Conservation (phyloP, 92 coral and sea anemone genomes). For the Isaurus tuberculatus region DNA sequence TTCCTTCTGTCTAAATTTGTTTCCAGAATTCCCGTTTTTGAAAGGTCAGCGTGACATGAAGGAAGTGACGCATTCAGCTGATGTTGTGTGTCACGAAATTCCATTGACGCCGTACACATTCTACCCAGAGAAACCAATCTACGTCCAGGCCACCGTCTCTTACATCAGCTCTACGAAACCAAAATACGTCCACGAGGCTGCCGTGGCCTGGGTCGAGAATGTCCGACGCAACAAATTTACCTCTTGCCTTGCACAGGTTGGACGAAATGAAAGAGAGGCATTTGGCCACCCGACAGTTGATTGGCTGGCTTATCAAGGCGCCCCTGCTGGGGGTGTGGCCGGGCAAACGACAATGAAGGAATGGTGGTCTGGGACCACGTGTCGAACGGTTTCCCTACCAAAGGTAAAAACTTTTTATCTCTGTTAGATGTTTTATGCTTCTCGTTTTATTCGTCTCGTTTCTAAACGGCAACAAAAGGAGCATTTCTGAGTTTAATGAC, state of each 20-base stretch:
- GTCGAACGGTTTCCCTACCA: conserved; percentile 40
- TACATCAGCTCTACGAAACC: conserved; percentile 49
- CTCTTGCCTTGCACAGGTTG: conserved; percentile 52
- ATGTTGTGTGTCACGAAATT: conserved; percentile 47
- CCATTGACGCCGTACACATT: conserved; percentile 55
- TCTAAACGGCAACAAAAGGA: no score
- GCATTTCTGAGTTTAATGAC: no score
- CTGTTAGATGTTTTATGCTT: no score
- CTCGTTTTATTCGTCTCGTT: no score
- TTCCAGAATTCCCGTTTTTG: conserved; percentile 50
- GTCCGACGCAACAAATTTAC: conserved; percentile 42
- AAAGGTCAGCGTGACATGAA: conserved; percentile 54
- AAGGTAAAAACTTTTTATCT: no score
- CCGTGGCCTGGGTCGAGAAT: conserved; percentile 57
- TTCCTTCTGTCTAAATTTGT: not conserved
- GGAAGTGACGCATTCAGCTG: conserved; percentile 21
- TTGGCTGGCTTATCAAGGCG: conserved; percentile 65
- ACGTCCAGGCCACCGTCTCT: conserved; percentile 66
- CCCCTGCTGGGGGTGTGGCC: conserved; percentile 69
- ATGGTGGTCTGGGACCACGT: conserved; percentile 68
- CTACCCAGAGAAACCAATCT: conserved; percentile 73
- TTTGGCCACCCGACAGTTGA: conserved; percentile 49
- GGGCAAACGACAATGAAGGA: conserved; percentile 54
- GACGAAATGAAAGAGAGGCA: conserved; percentile 42
- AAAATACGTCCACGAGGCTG: conserved; percentile 59